Conservation (phyloP, 2,888 invertebrate species). For the Limnephilus rhombicus region DNA sequence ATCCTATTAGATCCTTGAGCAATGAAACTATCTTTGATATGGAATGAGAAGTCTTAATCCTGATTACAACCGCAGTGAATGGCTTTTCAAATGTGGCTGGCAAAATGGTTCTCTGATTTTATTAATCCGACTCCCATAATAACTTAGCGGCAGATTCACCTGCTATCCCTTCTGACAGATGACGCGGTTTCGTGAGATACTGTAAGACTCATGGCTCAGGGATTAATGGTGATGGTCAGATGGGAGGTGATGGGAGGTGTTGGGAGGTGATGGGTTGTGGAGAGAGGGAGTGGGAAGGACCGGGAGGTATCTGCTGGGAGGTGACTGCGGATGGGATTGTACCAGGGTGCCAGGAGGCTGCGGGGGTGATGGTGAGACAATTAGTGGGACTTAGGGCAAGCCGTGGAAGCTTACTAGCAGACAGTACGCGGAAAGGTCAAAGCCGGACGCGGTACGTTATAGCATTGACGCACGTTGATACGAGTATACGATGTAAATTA, state of each 20-base stretch:
- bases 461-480: background rate
- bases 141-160: conserved; percentile 26
- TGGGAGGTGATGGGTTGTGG: background rate
- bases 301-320: background rate
- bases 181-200: conserved; percentile 34
- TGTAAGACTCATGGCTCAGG: conserved; percentile 36
- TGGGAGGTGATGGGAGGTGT: conserved; percentile 1
- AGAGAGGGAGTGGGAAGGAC: background rate
- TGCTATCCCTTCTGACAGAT: conserved; percentile 35
- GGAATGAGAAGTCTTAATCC: background rate
- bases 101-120: background rate
- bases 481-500: background rate
- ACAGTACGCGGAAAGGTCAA: conserved; percentile 20
- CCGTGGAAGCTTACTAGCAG: conserved; percentile 25
- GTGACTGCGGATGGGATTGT: background rate
- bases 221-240: conserved; percentile 40
- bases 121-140: background rate
- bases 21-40: background rate
- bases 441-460: background rate
- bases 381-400: conserved; percentile 48
- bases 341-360: background rate
- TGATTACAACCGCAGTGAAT: background rate
- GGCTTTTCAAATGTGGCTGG: background rate
- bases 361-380: conserved; percentile 39
- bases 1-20: background rate